These are phyloP conservation scores for Homarus americanus DNA, from an alignment of 1,140 invertebrate species.

Conservation along the genomic window DNA sequence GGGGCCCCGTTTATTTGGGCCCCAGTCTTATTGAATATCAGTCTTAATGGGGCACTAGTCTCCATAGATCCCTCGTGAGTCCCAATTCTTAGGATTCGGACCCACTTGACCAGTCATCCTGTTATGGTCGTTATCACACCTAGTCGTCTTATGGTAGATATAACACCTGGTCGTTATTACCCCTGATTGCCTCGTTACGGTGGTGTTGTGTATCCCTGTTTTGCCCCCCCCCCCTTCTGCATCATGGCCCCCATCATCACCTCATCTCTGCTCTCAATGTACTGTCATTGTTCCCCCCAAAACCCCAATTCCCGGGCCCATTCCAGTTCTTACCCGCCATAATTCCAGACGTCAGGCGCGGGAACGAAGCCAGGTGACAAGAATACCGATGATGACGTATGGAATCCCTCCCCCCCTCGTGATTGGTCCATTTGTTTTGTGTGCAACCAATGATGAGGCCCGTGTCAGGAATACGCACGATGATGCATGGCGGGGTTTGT, in stretches of 20 bases:
- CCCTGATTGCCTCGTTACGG: too few species aligned
- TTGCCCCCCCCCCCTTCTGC: not conserved
- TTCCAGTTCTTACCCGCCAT: conserved; percentile 15
- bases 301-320: not conserved
- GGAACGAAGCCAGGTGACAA: conserved; percentile 63
- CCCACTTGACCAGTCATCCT: too few species aligned
- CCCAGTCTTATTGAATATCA: too few species aligned
- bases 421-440: conserved; percentile 59
- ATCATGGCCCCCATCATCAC: not conserved
- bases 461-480: conserved; percentile 44
- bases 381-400: conserved; percentile 67
- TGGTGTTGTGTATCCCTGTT: not conserved
- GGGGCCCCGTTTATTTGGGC: too few species aligned
- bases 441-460: conserved; percentile 43
- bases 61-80: too few species aligned
- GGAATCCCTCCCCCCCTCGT: conserved; percentile 31
- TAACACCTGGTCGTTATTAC: too few species aligned
- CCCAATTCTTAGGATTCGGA: too few species aligned
- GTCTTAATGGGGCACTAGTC: too few species aligned
- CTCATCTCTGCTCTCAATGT: not conserved
- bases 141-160: too few species aligned
- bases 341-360: conserved; percentile 37
- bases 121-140: too few species aligned
- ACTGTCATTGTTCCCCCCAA: not conserved
- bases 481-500: conserved; percentile 33